Evolutionary conservation across 1,140 invertebrate species (phyloP).

Genomic region (Pectinophora gossypiella): DNA sequence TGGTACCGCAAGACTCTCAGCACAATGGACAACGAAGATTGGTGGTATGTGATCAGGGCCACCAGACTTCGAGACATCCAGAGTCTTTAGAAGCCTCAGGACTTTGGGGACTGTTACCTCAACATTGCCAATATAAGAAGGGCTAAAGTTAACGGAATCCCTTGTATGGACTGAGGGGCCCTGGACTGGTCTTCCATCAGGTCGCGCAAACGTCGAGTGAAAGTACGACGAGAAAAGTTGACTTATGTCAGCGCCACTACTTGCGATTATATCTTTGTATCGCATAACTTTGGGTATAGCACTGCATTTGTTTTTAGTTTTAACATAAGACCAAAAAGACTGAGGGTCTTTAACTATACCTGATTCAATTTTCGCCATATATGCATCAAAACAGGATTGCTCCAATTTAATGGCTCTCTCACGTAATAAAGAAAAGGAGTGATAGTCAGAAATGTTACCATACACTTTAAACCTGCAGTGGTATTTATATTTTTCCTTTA

Average conservation of each 20-base stretch:
- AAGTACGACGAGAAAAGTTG: slow-evolving; percentile 19
- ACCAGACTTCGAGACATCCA: slow-evolving; percentile 2
- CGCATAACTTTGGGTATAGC: slow-evolving; percentile 7
- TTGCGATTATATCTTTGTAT: neutral
- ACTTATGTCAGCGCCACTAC: slow-evolving; percentile 10
- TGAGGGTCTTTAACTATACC: slow-evolving; percentile 15
- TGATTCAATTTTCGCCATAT: slow-evolving; percentile 13
- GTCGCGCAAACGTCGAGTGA: slow-evolving; percentile 15
- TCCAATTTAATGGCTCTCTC: slow-evolving; percentile 16
- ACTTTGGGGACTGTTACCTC: neutral
- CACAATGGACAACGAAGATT: slow-evolving; percentile 6
- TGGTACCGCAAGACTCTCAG: slow-evolving; percentile 6
- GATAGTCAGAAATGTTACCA: slow-evolving; percentile 11
- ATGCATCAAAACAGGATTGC: slow-evolving; percentile 6
- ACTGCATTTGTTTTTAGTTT: slow-evolving; percentile 13
- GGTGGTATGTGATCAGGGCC: slow-evolving; percentile 12
- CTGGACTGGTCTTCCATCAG: no score
- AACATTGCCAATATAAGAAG: neutral
- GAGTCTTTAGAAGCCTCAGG: neutral
- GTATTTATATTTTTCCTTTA: slow-evolving; percentile 26
- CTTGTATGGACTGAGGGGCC: no score
- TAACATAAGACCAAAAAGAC: slow-evolving; percentile 20
- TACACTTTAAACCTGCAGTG: slow-evolving; percentile 22
- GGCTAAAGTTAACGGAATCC: no score
- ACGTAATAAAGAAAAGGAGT: slow-evolving; percentile 13